These are phyloP conservation scores for Proales similis DNA, from an alignment of 1,140 invertebrate species.

Conservation along the genomic window DNA sequence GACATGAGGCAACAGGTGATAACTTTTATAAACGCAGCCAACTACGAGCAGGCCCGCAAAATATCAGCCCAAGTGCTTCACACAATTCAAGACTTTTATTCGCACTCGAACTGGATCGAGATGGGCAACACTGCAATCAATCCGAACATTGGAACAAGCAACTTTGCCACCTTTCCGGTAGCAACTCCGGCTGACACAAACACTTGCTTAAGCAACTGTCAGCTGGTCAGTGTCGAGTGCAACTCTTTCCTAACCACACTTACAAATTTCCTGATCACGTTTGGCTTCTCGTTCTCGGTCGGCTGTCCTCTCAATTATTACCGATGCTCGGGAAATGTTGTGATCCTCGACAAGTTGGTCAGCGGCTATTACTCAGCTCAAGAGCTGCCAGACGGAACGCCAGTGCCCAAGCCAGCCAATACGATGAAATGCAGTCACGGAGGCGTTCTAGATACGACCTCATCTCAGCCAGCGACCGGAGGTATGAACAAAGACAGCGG, in stretches of 20 bases:
- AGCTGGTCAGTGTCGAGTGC: neutral
- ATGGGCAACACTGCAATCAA: constrained; percentile 29
- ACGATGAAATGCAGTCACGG: constrained; percentile 33
- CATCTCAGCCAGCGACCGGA: constrained; percentile 2
- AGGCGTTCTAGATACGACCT: constrained; percentile 11
- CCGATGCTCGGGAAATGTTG: constrained; percentile 11
- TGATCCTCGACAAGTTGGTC: neutral
- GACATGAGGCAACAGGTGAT: neutral
- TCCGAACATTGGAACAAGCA: neutral
- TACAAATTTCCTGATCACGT: neutral
- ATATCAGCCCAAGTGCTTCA: constrained; percentile 4
- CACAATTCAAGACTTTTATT: constrained; percentile 38
- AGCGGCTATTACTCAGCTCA: constrained; percentile 22
- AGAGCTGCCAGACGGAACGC: neutral
- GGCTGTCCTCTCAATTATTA: constrained; percentile 28
- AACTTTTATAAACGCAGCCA: neutral
- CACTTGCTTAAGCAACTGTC: neutral
- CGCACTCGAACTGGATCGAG: constrained; percentile 38
- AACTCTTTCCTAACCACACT: constrained; percentile 5
- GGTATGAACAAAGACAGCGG: constrained; percentile 34
- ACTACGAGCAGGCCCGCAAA: neutral
- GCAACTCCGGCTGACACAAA: neutral
- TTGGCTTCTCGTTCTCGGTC: neutral
- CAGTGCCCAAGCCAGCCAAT: constrained; percentile 7
- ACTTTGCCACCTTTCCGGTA: neutral